Evolutionary conservation across 2,113 vertebrate genomes (phyloP), one percentile per base, ranked within the genome.

Genomic region (Ictalurus punctatus): DNA sequence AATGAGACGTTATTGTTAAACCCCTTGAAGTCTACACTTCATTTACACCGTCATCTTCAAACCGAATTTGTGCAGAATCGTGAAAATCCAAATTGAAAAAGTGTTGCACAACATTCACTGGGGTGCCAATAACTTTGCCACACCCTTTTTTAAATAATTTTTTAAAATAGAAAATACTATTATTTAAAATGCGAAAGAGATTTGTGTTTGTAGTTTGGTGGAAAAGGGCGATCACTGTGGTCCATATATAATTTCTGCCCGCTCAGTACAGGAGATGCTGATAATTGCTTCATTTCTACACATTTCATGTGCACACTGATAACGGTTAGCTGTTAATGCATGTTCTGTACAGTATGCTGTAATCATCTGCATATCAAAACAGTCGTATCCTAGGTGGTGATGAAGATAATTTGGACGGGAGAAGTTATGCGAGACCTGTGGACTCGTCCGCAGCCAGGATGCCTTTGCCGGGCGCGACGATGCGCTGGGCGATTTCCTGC

Each of bases 401-500:
- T 54, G 25, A 54, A n/a, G 25, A 4, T 9, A 9, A 30, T 61
- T 59, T 61, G 14, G 58, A 4, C 94, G 95, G 74, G 93, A 27
- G 19, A 25, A 48, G 44, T 48, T 52, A 5, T 80, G 17, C 0
- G 54, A n/a, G 34, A 99, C 98, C 98, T 61, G 99, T 98, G 91
- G 98, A 99, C 88, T 99, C 98, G 97, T 99, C 98, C 0, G 98
- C 98, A 0, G 98, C 98, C 37, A 99, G 93, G 94, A 99, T 99
- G 92, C 98, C 98, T 93, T 99, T 99, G 81, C 98, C 98, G 2
- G 97, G 97, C 59, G 97, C 96, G 34, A 98, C 97, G 86, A 99
- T 99, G 59, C 94, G 95, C 89, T 95, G 93, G 0, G 97, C 97
- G 44, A 98, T 99, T 67, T 98, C 97, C 84, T 97, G 96, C 85